Evolutionary conservation across 2,113 vertebrate species (phyloP).

Genomic region (Ailurus styani): DNA sequence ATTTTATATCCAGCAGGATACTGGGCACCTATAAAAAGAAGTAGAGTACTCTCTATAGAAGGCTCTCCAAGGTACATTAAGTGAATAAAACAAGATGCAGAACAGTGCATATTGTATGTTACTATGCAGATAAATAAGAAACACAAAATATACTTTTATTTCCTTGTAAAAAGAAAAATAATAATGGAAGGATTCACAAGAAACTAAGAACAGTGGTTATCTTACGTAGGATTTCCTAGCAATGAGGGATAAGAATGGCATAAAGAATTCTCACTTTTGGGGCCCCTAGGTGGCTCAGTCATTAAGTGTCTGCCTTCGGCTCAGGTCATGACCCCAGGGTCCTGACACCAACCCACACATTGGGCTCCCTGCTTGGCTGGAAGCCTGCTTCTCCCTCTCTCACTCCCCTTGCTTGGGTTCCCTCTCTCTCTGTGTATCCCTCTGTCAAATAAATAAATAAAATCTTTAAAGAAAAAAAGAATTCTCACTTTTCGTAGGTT

Average conservation of each 20-base stretch:
- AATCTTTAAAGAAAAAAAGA: too few species aligned
- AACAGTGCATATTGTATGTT: not conserved
- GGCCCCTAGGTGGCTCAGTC: too few species aligned
- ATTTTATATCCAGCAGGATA: not conserved
- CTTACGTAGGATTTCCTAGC: not conserved
- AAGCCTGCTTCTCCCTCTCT: too few species aligned
- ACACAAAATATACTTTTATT: not conserved
- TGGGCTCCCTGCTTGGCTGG: too few species aligned
- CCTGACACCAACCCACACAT: too few species aligned
- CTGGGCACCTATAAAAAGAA: not conserved
- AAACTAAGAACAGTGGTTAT: not conserved
- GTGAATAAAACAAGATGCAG: not conserved
- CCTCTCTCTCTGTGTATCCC: too few species aligned
- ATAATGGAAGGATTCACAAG: not conserved
- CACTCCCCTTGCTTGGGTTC: too few species aligned
- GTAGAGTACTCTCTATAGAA: not conserved
- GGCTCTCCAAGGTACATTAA: not conserved
- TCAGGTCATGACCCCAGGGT: too few species aligned
- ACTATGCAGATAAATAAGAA: not conserved
- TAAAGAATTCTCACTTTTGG: not conserved
- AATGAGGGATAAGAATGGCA: not conserved
- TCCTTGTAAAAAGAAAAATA: not conserved
- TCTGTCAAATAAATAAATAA: too few species aligned
- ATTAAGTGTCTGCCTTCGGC: too few species aligned
- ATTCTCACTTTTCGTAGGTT: too few species aligned